A percentile compares a stretch with the other conserved stretches of the same genome.
These are phyloP conservation scores for Meloidogyne hapla DNA, from an alignment of 1,140 invertebrate species.

Conservation along the genomic window DNA sequence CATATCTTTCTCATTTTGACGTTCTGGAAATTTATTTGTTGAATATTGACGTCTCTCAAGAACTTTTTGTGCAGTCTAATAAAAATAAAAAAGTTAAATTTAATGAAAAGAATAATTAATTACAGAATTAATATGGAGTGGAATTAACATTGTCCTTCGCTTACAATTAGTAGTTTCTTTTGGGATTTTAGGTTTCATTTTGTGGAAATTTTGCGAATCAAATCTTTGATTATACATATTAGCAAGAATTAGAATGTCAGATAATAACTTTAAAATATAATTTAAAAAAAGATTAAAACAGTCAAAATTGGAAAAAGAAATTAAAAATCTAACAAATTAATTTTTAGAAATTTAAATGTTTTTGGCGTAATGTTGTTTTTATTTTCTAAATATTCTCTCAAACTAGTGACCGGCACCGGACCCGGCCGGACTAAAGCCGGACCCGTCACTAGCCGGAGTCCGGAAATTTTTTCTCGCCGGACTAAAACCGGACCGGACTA, in stretches of 20 bases:
- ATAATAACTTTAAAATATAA: background rate
- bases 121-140: background rate
- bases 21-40: background rate
- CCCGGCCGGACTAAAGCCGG: too few relatives aligned
- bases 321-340: too few relatives aligned
- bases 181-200: background rate
- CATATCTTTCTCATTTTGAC: slow-evolving; percentile 6
- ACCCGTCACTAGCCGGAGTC: too few relatives aligned
- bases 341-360: too few relatives aligned
- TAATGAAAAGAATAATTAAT: background rate
- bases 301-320: too few relatives aligned
- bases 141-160: slow-evolving; percentile 4
- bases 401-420: too few relatives aligned
- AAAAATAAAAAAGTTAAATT: background rate
- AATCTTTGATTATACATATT: background rate
- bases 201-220: background rate
- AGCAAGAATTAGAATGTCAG: background rate
- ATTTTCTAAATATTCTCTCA: too few relatives aligned
- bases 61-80: background rate
- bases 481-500: too few relatives aligned
- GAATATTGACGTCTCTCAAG: background rate
- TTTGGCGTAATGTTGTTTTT: too few relatives aligned
- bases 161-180: background rate
- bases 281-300: background rate
- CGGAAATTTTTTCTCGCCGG: too few relatives aligned